A percentile compares a stretch with the other conserved stretches of the same genome.
Evolutionary conservation across 1,140 invertebrate genomes (phyloP).

Genomic region (Procambarus virginalis): DNA sequence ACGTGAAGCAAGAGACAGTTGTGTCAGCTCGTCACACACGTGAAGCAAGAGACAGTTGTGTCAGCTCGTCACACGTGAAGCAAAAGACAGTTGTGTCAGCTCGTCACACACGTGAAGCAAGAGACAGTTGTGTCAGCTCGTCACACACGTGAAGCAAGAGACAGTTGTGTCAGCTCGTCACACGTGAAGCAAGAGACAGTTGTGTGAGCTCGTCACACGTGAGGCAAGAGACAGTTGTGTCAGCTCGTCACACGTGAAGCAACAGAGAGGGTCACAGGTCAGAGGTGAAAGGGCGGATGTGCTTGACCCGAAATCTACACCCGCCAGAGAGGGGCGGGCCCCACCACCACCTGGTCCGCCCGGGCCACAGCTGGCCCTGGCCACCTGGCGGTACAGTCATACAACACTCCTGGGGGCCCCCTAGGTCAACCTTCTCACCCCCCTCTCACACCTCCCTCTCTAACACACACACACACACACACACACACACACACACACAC

Average conservation of each 20-base stretch:
- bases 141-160: background rate
- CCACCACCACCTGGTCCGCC: conserved; percentile 10
- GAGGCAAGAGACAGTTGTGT: background rate
- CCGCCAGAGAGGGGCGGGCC: background rate
- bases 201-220: background rate
- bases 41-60: background rate
- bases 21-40: no score
- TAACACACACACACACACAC: no score
- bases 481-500: no score
- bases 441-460: no score
- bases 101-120: background rate
- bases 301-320: background rate
- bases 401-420: no score
- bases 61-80: background rate
- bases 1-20: background rate
- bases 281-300: background rate
- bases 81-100: no score
- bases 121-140: background rate
- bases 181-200: background rate
- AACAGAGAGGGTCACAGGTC: background rate
- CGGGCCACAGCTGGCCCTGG: background rate
- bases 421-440: no score
- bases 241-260: background rate
- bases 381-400: no score
- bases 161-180: background rate